phyloP scores from a whole-genome alignment of 2,113 vertebrate species.

The Aegithalos caudatus region DNA sequence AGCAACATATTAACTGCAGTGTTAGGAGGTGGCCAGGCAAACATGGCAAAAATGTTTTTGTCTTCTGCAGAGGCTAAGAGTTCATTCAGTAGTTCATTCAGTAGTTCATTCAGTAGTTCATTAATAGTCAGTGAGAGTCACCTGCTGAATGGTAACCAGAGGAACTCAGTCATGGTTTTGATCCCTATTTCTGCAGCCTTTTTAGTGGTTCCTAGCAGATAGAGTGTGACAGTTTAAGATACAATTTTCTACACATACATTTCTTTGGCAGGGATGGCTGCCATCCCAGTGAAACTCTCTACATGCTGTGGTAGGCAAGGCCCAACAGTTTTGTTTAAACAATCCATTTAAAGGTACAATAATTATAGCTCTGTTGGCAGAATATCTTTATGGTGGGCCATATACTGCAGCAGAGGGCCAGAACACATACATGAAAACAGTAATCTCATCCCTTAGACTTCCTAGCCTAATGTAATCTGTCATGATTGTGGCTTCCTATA shows the following conservation, averaged over 20 bases:
- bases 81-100: not conserved
- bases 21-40: not conserved
- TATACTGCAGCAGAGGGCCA: not conserved
- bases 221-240: not conserved
- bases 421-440: not conserved
- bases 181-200: not conserved
- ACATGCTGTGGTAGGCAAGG: not conserved
- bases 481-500: not conserved
- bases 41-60: not conserved
- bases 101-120: not conserved
- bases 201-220: not conserved
- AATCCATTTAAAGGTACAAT: not conserved
- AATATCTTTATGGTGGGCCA: not conserved
- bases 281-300: not conserved
- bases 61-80: not conserved
- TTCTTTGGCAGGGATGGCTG: accelerated
- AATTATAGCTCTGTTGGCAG: not conserved
- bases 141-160: not conserved
- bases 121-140: not conserved
- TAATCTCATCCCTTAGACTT: not conserved
- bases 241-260: accelerated
- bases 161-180: not conserved
- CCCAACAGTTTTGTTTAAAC: not conserved
- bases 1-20: accelerated
- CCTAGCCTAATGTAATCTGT: not conserved